Base-by-base conservation (phyloP, 2,888 invertebrate genomes). In the Pandemis cinnamomeana region DNA sequence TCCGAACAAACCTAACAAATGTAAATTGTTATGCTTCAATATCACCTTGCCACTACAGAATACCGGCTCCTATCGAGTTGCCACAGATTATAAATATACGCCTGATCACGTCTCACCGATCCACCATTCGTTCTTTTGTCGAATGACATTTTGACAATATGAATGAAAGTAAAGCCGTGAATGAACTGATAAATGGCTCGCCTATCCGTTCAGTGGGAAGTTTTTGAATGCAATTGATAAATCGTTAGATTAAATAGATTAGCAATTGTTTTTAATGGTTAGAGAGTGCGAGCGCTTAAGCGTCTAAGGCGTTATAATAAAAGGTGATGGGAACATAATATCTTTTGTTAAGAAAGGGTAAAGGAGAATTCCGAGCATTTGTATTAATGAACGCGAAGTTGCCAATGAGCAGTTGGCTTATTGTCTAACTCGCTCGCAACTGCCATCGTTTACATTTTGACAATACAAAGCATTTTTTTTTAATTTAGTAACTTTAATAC, bases 161-260 rank as follows among this genome's bases (percentile, higher is more conserved):
- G 70, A 74, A 74, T 67, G 74, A 74, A 74, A 74, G 74, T 74
- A 67, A 61, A 71, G 67, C 67, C 62, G 70, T 74, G 58, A 58
- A 20, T 51, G n/a, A 44, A 58, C 64, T 64, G 58, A 73, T 73
- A 41, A 73, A 69, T 73, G 62, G 46, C 42, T 64, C 15, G 58
- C 48, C n/a, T 71, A 61, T 36, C 10, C 51, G 27, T 64, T 20
- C 66, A 51, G 68, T 41, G 58, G 48, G 64, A 6, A 55, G 62
- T 58, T 62, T 67, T 46, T 46, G 20, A 68, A 68, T n/a, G 13
- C 68, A 8, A 64, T 69, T 64, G 69, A 73, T 73, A 69, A 68
- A 72, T 68, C 5, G 66, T 55, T 5, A 20, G n/a, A 58, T 58
- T 68, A 46, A 58, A 68, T 58, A 46, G 67, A 68, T 68, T 44